Evolutionary conservation across 2,113 vertebrate genomes (phyloP).

Genomic region (Echinops telfairi): DNA sequence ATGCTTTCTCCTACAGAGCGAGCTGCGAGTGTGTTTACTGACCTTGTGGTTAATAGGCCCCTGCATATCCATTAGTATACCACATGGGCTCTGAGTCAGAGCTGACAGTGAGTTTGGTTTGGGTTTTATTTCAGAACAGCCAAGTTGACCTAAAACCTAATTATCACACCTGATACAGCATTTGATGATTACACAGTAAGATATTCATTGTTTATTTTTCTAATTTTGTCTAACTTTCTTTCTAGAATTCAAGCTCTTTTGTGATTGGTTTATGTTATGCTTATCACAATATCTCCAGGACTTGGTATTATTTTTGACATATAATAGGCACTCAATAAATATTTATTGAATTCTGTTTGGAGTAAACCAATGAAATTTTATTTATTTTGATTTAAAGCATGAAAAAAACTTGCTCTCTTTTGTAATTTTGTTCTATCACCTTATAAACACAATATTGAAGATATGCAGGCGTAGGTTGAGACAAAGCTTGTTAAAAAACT

Average conservation of each 20-base stretch:
- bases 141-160: too few species aligned
- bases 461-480: not conserved
- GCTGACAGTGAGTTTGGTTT: too few species aligned
- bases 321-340: not conserved
- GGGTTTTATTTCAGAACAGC: too few species aligned
- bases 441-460: not conserved
- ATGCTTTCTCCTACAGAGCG: too few species aligned
- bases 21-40: too few species aligned
- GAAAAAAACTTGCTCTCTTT: not conserved
- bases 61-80: too few species aligned
- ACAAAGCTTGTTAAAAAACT: slow-evolving; percentile 14
- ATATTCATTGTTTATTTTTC: not conserved
- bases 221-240: not conserved
- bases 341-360: not conserved
- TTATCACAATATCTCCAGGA: not conserved
- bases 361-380: not conserved
- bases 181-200: not conserved
- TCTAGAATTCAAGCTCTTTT: not conserved
- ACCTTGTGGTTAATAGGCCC: too few species aligned
- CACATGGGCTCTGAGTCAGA: too few species aligned
- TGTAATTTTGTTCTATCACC: not conserved
- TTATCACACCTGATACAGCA: not conserved
- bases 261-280: not conserved
- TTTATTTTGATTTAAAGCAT: not conserved
- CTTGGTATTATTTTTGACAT: not conserved